These are phyloP conservation scores for Saccopteryx leptura DNA, from an alignment of 2,113 vertebrate genomes.

Conservation along the genomic window DNA sequence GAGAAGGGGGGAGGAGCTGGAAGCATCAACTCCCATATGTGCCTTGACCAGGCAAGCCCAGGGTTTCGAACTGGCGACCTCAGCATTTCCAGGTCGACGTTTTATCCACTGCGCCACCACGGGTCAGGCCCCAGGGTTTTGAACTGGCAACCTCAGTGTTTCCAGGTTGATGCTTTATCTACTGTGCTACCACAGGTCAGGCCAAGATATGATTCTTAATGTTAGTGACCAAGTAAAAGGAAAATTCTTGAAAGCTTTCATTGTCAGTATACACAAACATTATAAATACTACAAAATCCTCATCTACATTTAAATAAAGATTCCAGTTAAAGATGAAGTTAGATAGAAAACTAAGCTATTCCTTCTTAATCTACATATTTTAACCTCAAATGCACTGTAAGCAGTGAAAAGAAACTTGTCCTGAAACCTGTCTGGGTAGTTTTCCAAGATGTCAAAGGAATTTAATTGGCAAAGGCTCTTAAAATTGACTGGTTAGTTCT, in stretches of 20 bases:
- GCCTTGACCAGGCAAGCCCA: too few relatives aligned
- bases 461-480: conserved; percentile 30
- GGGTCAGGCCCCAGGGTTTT: too few relatives aligned
- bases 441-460: conserved; percentile 53
- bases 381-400: conserved; percentile 17
- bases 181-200: too few relatives aligned
- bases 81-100: too few relatives aligned
- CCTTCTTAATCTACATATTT: conserved; percentile 48
- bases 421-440: not conserved
- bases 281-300: conserved; percentile 35
- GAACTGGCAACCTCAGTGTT: too few relatives aligned
- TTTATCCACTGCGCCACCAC: too few relatives aligned
- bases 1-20: too few relatives aligned
- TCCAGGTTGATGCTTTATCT: too few relatives aligned
- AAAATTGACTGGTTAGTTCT: conserved; percentile 35
- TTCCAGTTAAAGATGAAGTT: conserved; percentile 43
- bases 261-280: conserved; percentile 21
- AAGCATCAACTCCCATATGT: too few relatives aligned
- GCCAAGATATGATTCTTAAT: too few relatives aligned
- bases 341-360: conserved; percentile 14
- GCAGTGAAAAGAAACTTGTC: not conserved
- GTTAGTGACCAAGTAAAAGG: conserved; percentile 42
- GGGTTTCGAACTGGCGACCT: too few relatives aligned
- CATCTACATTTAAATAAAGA: not conserved
- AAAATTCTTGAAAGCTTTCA: conserved; percentile 35